Percentiles rank a stretch among this genome's conserved stretches.
Conservation (phyloP, 2,797 vertebrate species). For the Dipus sagitta region DNA sequence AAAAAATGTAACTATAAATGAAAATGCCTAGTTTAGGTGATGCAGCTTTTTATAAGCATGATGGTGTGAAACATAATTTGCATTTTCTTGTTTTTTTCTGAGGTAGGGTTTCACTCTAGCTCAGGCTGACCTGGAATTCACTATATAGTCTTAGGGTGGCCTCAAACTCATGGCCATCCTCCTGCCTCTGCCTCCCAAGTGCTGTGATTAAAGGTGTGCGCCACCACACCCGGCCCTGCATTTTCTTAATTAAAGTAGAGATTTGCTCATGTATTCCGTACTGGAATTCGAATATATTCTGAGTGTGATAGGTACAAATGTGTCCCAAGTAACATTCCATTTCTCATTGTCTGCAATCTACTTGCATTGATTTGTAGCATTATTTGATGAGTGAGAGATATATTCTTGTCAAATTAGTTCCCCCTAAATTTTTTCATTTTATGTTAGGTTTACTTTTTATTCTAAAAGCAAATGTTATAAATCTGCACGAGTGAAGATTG, state of each 20-base stretch:
- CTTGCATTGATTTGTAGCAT: neutral
- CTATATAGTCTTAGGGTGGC: no score
- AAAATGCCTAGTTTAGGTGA: neutral
- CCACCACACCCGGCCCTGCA: neutral
- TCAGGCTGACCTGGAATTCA: no score
- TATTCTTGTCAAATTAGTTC: neutral
- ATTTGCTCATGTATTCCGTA: neutral
- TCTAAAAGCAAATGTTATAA: neutral
- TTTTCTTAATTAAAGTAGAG: neutral
- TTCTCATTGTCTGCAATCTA: neutral
- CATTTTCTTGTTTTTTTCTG: neutral
- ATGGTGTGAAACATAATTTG: neutral
- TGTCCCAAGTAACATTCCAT: neutral
- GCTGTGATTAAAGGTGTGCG: no score
- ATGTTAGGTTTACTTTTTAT: neutral
- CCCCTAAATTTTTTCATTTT: neutral
- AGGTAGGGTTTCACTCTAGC: no score
- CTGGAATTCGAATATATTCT: neutral
- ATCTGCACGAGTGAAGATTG: neutral
- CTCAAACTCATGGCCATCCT: no score
- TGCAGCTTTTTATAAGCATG: neutral
- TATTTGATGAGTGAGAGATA: neutral
- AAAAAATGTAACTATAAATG: neutral
- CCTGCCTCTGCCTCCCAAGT: no score
- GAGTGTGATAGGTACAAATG: neutral